A percentile compares a stretch with the other conserved stretches of the same genome.
These are phyloP conservation scores for Hedychridium roseum DNA, from an alignment of 2,888 invertebrate genomes.

Conservation along the genomic window DNA sequence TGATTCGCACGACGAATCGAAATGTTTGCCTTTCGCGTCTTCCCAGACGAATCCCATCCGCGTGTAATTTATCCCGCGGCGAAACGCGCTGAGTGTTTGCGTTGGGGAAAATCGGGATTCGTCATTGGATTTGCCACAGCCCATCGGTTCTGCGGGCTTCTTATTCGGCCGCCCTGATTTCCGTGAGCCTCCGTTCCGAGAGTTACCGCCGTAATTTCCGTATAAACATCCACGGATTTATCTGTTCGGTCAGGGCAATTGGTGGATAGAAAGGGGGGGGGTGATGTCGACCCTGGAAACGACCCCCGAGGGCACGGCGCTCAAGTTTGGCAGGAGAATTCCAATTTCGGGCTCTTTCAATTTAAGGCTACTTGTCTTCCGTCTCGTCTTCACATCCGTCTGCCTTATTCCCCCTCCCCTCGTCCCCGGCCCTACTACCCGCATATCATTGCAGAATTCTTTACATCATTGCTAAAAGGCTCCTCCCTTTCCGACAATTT, in stretches of 20 bases:
- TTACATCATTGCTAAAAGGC: no score
- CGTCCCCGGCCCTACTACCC: neutral
- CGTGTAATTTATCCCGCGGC: conserved; percentile 10
- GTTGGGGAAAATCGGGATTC: conserved; percentile 8
- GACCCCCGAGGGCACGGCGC: conserved; percentile 33
- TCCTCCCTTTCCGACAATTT: no score
- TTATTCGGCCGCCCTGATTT: conserved; percentile 1
- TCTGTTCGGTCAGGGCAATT: conserved; percentile 14
- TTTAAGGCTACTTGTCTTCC: conserved; percentile 56
- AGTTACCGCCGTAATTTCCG: conserved; percentile 42
- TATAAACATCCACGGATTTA: conserved; percentile 46
- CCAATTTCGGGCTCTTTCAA: conserved; percentile 57
- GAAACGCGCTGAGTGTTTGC: neutral
- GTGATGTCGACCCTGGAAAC: conserved; percentile 24
- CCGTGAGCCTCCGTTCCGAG: conserved; percentile 7
- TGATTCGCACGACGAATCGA: no score
- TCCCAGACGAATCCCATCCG: no score
- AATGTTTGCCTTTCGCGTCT: no score
- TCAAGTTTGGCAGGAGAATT: conserved; percentile 55
- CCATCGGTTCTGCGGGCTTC: conserved; percentile 22
- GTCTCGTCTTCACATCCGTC: conserved; percentile 31
- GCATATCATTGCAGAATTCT: no score
- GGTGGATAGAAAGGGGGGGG: conserved; percentile 5
- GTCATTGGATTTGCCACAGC: conserved; percentile 39
- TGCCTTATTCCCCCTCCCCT: conserved; percentile 7